A percentile compares a stretch with the other conserved stretches of the same genome.
Evolutionary conservation across 2,888 invertebrate genomes (phyloP).

Genomic region (Geotrupes spiniger): DNA sequence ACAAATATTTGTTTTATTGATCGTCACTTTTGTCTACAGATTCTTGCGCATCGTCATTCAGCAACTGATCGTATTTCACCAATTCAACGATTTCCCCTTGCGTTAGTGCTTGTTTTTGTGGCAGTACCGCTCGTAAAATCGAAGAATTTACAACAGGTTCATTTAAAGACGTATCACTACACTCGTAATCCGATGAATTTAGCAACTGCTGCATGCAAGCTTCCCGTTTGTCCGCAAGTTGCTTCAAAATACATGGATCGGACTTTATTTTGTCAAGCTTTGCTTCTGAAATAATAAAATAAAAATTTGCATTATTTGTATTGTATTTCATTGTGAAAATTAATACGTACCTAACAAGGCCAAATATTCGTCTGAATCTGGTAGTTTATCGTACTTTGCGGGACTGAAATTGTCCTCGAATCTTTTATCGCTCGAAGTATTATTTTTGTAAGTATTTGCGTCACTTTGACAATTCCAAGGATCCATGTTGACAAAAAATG

Average conservation of each 20-base stretch:
- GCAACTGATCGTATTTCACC: constrained; percentile 55
- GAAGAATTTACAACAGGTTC: constrained; percentile 47
- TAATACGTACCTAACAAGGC: constrained; percentile 62
- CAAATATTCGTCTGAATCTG: constrained; percentile 65
- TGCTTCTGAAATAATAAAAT: constrained; percentile 45
- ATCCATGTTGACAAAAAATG: constrained; percentile 26
- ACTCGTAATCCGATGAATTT: constrained; percentile 30
- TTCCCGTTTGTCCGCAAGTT: constrained; percentile 52
- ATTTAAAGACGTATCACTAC: constrained; percentile 47
- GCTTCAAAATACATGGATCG: constrained; percentile 52
- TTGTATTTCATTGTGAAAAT: not conserved
- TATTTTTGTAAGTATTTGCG: not conserved
- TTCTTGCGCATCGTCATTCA: constrained; percentile 33
- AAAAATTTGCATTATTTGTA: constrained; percentile 37
- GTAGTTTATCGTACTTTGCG: constrained; percentile 50
- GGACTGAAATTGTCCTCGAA: constrained; percentile 62
- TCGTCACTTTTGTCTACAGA: constrained; percentile 15
- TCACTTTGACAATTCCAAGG: constrained; percentile 22
- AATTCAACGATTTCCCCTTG: constrained; percentile 55
- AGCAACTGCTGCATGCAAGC: constrained; percentile 54
- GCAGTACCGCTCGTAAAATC: constrained; percentile 52
- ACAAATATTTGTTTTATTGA: constrained; percentile 22
- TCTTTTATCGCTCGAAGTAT: not conserved
- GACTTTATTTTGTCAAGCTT: constrained; percentile 53
- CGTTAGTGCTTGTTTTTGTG: constrained; percentile 53